Evolutionary conservation across 2,888 invertebrate species (phyloP).

Genomic region (Conops quadrifasciatus): DNA sequence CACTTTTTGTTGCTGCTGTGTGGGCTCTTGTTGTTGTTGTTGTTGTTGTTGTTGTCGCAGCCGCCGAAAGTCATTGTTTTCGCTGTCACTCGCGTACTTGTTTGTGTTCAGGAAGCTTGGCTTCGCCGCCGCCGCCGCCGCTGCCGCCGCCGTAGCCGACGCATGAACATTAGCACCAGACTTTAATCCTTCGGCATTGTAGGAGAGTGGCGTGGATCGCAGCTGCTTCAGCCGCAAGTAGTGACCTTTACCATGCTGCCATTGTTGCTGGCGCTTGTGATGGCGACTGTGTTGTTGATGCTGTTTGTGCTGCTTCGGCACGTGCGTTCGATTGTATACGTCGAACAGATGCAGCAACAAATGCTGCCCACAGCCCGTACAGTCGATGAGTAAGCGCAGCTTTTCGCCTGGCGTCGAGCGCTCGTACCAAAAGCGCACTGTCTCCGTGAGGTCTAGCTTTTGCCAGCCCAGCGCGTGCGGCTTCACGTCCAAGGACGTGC

Average conservation of each 20-base stretch:
- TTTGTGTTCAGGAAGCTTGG: conserved; percentile 8
- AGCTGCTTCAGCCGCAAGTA: background rate
- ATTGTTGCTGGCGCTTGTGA: background rate
- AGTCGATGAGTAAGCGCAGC: conserved; percentile 83
- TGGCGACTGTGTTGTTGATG: background rate
- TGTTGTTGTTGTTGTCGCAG: background rate
- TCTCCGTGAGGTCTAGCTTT: conserved; percentile 82
- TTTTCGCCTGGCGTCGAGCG: conserved; percentile 66
- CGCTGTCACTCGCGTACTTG: conserved; percentile 10
- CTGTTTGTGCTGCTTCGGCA: conserved; percentile 3
- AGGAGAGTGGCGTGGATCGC: background rate
- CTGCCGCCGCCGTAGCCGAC: background rate
- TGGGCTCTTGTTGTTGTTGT: conserved; percentile 15
- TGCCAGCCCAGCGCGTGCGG: conserved; percentile 82
- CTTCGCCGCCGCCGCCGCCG: background rate
- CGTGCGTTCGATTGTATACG: conserved; percentile 11
- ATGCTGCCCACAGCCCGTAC: conserved; percentile 81
- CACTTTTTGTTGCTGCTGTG: background rate
- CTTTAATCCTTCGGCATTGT: background rate
- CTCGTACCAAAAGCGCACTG: conserved; percentile 78
- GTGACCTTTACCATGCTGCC: conserved; percentile 6
- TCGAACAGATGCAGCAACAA: conserved; percentile 73
- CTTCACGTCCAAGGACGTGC: conserved; percentile 69
- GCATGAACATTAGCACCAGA: no score
- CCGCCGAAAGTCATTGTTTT: background rate